phyloP scores from a whole-genome alignment of 2,113 vertebrate species.

The Myiagra hebetior region DNA sequence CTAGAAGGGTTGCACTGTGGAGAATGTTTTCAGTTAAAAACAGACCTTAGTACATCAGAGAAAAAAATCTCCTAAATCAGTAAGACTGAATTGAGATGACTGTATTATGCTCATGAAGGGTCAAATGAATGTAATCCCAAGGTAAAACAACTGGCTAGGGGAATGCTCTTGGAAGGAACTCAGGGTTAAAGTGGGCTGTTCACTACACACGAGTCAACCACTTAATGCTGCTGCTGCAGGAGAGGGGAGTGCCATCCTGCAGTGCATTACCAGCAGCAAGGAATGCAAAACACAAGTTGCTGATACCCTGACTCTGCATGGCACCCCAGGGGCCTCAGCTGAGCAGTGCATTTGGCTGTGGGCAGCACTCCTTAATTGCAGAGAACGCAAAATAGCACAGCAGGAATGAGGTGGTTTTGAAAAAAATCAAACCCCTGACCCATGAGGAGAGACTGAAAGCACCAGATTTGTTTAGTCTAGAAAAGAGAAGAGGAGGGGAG shows the following conservation, averaged over 20 bases:
- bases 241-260: neutral
- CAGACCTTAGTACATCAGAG: neutral
- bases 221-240: neutral
- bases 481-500: neutral
- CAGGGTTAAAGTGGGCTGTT: neutral
- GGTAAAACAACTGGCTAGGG: neutral
- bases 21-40: neutral
- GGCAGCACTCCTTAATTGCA: neutral
- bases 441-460: neutral
- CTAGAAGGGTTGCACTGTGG: neutral
- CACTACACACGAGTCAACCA: fast-evolving
- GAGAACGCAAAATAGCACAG: neutral
- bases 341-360: neutral
- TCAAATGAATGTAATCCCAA: neutral
- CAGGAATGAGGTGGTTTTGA: neutral
- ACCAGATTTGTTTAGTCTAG: constrained; percentile 28
- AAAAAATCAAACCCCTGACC: neutral
- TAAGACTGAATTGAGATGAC: neutral
- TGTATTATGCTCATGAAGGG: neutral
- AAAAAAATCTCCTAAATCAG: neutral
- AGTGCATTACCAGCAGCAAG: neutral
- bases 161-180: neutral
- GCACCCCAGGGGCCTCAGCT: neutral
- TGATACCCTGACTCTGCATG: neutral
- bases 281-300: neutral